Conservation (phyloP, 2,888 invertebrate genomes). For the Trissolcus japonicus region DNA sequence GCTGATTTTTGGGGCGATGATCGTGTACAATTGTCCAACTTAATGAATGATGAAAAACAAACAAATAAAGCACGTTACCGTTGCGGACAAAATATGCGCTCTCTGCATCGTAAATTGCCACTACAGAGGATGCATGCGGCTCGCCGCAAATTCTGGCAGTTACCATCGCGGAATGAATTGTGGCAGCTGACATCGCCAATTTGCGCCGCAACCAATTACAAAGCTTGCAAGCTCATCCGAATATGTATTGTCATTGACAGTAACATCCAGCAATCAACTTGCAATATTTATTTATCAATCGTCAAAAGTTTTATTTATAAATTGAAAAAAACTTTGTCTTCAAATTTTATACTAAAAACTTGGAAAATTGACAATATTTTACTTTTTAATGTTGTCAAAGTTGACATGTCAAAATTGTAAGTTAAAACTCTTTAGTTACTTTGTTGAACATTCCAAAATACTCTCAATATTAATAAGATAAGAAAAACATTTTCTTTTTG, state of each 20-base stretch:
- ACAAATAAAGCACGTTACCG: conserved; percentile 11
- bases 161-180: conserved; percentile 60
- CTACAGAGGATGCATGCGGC: conserved; percentile 42
- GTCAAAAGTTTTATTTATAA: background rate
- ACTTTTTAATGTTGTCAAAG: too few relatives aligned
- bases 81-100: conserved; percentile 16
- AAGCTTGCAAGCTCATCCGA: conserved; percentile 57
- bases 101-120: conserved; percentile 37
- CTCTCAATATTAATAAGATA: too few relatives aligned
- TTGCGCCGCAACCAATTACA: conserved; percentile 65
- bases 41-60: conserved; percentile 9
- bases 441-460: too few relatives aligned
- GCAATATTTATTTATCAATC: conserved; percentile 6
- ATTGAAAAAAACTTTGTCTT: background rate
- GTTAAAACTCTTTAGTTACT: too few relatives aligned
- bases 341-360: too few relatives aligned
- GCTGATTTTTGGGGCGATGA: too few relatives aligned
- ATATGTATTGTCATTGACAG: conserved; percentile 53
- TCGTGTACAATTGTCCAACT: background rate
- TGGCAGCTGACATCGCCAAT: conserved; percentile 69
- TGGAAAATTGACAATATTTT: too few relatives aligned
- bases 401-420: too few relatives aligned
- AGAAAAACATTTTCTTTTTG: too few relatives aligned
- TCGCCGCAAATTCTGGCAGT: conserved; percentile 57
- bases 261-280: conserved; percentile 36